Percentiles rank a stretch among this genome's conserved stretches.
phyloP scores from a whole-genome alignment of 2,797 vertebrate genomes.

The Parambassis ranga region DNA sequence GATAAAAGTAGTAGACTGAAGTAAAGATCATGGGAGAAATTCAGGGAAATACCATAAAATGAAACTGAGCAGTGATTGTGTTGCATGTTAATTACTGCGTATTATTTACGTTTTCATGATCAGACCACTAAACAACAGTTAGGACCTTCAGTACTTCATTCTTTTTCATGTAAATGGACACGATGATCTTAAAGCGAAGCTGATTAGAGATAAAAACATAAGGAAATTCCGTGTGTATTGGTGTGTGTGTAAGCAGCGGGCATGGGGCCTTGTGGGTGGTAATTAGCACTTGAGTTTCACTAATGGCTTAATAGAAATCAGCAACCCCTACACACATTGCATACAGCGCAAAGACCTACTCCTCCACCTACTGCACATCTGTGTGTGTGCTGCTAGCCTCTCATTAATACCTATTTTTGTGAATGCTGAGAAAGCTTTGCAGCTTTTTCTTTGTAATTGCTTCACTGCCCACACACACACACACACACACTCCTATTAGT shows the following conservation, averaged over 20 bases:
- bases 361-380: background rate
- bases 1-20: too few relatives aligned
- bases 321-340: constrained; percentile 13
- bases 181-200: background rate
- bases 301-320: constrained; percentile 51
- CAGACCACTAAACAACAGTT: background rate
- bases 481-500: constrained; percentile 65
- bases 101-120: background rate
- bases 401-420: constrained; percentile 62
- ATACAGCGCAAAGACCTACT: background rate
- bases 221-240: background rate
- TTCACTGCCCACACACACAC: constrained; percentile 6
- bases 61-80: background rate
- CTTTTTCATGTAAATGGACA: background rate
- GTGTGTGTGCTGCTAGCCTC: constrained; percentile 13
- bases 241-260: constrained; percentile 8
- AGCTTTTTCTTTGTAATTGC: constrained; percentile 45
- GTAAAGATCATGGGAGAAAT: too few relatives aligned
- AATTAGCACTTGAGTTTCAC: constrained; percentile 61
- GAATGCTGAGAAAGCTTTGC: constrained; percentile 61
- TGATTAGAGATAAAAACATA: constrained; percentile 12
- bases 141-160: background rate
- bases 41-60: background rate
- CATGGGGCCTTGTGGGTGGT: constrained; percentile 29
- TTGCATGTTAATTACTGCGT: background rate